phyloP scores from a whole-genome alignment of 1,140 invertebrate genomes.

The Gerris buenoi region DNA sequence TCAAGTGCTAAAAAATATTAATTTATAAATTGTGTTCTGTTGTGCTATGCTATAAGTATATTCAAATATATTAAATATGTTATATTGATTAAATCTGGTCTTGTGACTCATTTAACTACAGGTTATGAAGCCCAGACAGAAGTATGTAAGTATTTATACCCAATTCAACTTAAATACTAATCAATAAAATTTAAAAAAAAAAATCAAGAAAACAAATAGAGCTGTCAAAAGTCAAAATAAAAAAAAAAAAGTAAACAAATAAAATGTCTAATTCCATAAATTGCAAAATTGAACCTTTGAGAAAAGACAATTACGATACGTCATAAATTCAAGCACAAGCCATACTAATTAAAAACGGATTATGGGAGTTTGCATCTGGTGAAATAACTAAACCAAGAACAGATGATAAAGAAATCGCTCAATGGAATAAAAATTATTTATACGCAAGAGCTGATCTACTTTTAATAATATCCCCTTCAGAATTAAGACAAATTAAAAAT shows the following conservation, averaged over 20 bases:
- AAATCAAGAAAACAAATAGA: too few relatives aligned
- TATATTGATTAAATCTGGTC: too few relatives aligned
- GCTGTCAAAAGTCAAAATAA: too few relatives aligned
- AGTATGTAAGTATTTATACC: too few relatives aligned
- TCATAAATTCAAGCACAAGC: conserved; percentile 19
- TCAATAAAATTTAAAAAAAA: too few relatives aligned
- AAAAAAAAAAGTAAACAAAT: not conserved
- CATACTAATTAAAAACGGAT: conserved; percentile 12
- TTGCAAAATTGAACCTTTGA: conserved; percentile 8
- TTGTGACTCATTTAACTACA: too few relatives aligned
- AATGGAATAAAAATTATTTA: not conserved
- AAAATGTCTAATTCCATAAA: not conserved
- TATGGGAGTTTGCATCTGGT: conserved; percentile 14
- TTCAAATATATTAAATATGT: too few relatives aligned
- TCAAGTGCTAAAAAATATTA: too few relatives aligned
- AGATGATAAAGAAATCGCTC: not conserved
- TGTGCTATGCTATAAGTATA: too few relatives aligned
- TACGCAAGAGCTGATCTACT: not conserved
- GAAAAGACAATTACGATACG: conserved; percentile 17
- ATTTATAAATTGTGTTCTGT: too few relatives aligned
- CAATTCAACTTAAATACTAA: too few relatives aligned
- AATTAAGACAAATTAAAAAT: not conserved
- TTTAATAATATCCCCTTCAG: not conserved
- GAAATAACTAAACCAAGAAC: not conserved
- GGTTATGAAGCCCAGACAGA: too few relatives aligned